Conservation (phyloP, 2,888 invertebrate species). For the Meandrusa payeni region DNA sequence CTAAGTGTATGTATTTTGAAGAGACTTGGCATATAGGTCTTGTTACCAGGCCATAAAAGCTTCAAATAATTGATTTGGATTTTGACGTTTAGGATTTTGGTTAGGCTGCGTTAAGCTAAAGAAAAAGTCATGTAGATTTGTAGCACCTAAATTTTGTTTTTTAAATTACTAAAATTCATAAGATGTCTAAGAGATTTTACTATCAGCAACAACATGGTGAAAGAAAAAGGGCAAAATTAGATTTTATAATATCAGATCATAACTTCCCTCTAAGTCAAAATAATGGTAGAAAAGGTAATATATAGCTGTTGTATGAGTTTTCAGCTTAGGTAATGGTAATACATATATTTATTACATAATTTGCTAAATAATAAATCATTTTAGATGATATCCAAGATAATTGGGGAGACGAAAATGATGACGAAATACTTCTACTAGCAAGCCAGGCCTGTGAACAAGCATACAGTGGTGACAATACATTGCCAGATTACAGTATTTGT, state of each 20-base stretch:
- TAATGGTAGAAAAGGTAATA: conserved; percentile 48
- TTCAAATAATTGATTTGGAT: too few relatives aligned
- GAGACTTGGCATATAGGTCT: too few relatives aligned
- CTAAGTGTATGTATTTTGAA: too few relatives aligned
- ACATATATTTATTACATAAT: too few relatives aligned
- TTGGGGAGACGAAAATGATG: conserved; percentile 75
- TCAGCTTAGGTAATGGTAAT: too few relatives aligned
- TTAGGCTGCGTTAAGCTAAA: too few relatives aligned
- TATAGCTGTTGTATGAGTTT: too few relatives aligned
- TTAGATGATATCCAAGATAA: conserved; percentile 42
- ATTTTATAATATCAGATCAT: conserved; percentile 64
- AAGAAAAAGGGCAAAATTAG: conserved; percentile 64
- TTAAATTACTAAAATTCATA: background rate
- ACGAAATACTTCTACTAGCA: conserved; percentile 68
- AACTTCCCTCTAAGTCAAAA: conserved; percentile 73
- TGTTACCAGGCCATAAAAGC: too few relatives aligned
- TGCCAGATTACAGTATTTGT: conserved; percentile 62
- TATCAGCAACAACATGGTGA: conserved; percentile 58
- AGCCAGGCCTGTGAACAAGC: conserved; percentile 72
- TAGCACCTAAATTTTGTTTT: conserved; percentile 22
- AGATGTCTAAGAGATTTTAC: conserved; percentile 64
- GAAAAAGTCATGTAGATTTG: background rate
- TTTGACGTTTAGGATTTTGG: too few relatives aligned
- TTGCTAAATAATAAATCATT: too few relatives aligned
- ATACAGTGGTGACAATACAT: conserved; percentile 36